These are phyloP conservation scores for Scaptomyza flava DNA, from an alignment of 2,888 invertebrate species.

Conservation along the genomic window DNA sequence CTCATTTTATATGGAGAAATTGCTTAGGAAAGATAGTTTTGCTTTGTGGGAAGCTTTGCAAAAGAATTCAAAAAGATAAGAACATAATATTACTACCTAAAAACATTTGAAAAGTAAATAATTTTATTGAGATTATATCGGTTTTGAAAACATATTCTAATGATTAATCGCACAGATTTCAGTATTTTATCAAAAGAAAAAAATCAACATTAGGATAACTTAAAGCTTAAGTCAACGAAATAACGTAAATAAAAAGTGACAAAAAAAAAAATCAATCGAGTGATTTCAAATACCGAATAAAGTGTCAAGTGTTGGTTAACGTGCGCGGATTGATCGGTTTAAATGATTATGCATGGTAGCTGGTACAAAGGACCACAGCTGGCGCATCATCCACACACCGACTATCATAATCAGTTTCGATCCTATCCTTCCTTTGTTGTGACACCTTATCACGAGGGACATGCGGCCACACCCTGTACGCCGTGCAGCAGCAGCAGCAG, in stretches of 20 bases:
- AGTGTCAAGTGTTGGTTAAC: slow-evolving; percentile 31
- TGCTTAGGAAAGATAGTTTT: too few species aligned
- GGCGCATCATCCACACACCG: slow-evolving; percentile 80
- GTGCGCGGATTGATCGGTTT: slow-evolving; percentile 47
- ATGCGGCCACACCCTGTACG: slow-evolving; percentile 59
- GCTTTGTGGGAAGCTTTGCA: too few species aligned
- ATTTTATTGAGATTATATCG: too few species aligned
- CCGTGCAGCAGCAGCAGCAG: slow-evolving; percentile 39
- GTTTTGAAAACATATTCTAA: too few species aligned
- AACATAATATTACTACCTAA: too few species aligned
- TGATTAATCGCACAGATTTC: too few species aligned
- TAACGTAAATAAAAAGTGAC: slow-evolving; percentile 1
- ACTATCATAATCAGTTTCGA: slow-evolving; percentile 83
- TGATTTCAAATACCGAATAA: neutral
- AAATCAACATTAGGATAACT: slow-evolving; percentile 2
- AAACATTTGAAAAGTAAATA: too few species aligned
- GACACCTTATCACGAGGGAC: slow-evolving; percentile 80
- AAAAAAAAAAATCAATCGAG: neutral
- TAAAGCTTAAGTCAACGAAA: neutral
- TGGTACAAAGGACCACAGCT: slow-evolving; percentile 84
- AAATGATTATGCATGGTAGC: slow-evolving; percentile 84
- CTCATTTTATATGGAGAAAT: too few species aligned
- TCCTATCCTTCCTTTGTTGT: slow-evolving; percentile 83
- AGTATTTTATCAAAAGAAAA: too few species aligned
- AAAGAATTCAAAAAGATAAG: too few species aligned